Evolutionary conservation across 1,140 invertebrate genomes (phyloP).

Genomic region (Periplaneta americana): DNA sequence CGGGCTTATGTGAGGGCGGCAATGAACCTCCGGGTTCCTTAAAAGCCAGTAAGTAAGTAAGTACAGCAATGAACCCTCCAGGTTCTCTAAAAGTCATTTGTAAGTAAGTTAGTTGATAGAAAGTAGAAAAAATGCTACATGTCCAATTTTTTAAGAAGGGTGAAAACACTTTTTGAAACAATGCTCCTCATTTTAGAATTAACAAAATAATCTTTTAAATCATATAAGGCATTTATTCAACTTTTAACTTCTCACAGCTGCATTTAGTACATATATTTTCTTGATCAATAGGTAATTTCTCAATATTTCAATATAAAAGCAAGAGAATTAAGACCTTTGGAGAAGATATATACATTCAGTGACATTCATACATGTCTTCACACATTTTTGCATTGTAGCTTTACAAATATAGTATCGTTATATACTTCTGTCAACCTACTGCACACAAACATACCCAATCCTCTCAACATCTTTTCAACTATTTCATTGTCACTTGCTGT

Average conservation of each 20-base stretch:
- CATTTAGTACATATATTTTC: background rate
- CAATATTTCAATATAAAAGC: background rate
- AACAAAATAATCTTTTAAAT: background rate
- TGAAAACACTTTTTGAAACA: too few relatives aligned
- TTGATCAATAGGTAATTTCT: background rate
- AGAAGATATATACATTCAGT: background rate
- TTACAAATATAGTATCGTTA: background rate
- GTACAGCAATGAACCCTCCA: too few relatives aligned
- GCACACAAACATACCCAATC: background rate
- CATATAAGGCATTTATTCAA: background rate
- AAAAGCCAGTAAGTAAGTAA: too few relatives aligned
- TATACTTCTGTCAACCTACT: background rate
- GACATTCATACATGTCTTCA: background rate
- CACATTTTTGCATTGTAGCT: too few relatives aligned
- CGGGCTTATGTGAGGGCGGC: too few relatives aligned
- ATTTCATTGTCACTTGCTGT: background rate
- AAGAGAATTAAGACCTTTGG: background rate
- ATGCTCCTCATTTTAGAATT: too few relatives aligned
- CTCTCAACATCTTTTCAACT: too few relatives aligned
- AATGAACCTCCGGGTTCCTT: too few relatives aligned
- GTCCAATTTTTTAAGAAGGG: too few relatives aligned
- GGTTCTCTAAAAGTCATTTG: too few relatives aligned
- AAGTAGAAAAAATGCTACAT: too few relatives aligned
- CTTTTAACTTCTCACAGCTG: background rate
- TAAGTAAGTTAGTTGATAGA: too few relatives aligned